A percentile compares a stretch with the other conserved stretches of the same genome.
Evolutionary conservation across 92 coral and sea anemone genomes (phyloP).

Genomic region (Phenganax subtilis): DNA sequence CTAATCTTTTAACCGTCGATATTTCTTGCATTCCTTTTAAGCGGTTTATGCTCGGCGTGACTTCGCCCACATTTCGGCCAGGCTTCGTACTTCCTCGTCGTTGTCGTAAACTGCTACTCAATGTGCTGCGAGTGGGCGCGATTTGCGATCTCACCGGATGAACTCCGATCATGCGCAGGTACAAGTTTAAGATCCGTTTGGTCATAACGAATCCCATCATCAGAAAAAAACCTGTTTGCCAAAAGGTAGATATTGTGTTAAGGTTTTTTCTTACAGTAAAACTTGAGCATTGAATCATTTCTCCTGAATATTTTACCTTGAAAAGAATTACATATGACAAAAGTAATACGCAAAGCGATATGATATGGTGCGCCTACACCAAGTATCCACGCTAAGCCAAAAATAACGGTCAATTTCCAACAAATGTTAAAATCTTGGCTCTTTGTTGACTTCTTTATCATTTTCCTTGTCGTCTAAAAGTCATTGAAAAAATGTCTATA

Average conservation of each 20-base stretch:
- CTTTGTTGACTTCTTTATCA: background rate
- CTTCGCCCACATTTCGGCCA: background rate
- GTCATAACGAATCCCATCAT: conserved; percentile 6
- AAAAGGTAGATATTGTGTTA: background rate
- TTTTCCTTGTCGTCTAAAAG: conserved; percentile 8
- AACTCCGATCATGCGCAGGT: conserved; percentile 14
- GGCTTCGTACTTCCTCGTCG: background rate
- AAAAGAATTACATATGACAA: conserved; percentile 4
- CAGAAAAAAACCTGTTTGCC: background rate
- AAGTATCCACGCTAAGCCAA: conserved; percentile 5
- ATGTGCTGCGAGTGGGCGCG: conserved; percentile 5
- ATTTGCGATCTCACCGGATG: background rate
- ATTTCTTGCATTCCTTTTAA: background rate
- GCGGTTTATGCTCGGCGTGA: background rate
- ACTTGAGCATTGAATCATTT: too few species aligned
- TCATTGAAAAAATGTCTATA: background rate
- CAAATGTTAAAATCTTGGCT: conserved; percentile 5
- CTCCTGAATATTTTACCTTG: conserved; percentile 5
- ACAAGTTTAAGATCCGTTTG: background rate
- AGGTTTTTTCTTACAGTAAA: too few species aligned
- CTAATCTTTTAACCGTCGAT: background rate
- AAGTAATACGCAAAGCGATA: background rate
- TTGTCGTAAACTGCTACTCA: background rate
- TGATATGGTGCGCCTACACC: conserved; percentile 3
- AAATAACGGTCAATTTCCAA: conserved; percentile 3